Evolutionary conservation across 2,888 invertebrate genomes (phyloP).

Genomic region (Drosophila nigricruria): DNA sequence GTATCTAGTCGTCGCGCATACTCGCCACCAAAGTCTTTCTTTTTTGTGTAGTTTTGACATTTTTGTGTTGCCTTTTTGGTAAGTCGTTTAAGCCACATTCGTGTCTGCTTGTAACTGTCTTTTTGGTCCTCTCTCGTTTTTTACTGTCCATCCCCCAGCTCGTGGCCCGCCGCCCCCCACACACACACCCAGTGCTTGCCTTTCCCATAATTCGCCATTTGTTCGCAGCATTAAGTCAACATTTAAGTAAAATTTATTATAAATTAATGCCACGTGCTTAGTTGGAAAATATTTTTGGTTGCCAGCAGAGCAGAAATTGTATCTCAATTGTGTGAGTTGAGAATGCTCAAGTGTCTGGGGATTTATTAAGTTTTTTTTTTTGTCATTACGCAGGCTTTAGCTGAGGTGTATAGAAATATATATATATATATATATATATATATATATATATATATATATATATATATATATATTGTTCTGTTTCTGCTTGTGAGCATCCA

Average conservation of each 20-base stretch:
- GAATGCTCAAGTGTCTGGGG: constrained; percentile 8
- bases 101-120: constrained; percentile 22
- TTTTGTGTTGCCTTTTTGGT: constrained; percentile 32
- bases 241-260: constrained; percentile 56
- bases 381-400: not conserved
- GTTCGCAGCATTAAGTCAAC: constrained; percentile 47
- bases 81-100: constrained; percentile 31
- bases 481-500: not conserved
- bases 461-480: not conserved
- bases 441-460: not conserved
- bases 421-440: not conserved
- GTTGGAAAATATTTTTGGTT: constrained; percentile 3
- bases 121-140: constrained; percentile 23
- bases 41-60: constrained; percentile 45
- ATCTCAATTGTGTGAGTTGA: constrained; percentile 2
- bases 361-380: constrained; percentile 6
- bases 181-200: not conserved
- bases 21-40: constrained; percentile 15
- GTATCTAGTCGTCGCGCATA: not conserved
- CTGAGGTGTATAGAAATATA: not conserved
- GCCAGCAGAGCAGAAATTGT: not conserved
- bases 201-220: constrained; percentile 50
- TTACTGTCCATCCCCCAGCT: constrained; percentile 2
- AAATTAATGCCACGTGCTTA: constrained; percentile 40
- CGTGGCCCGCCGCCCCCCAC: not conserved